Base-by-base conservation (phyloP, 2,113 vertebrate species). In the Rhabdornis inornatus region DNA sequence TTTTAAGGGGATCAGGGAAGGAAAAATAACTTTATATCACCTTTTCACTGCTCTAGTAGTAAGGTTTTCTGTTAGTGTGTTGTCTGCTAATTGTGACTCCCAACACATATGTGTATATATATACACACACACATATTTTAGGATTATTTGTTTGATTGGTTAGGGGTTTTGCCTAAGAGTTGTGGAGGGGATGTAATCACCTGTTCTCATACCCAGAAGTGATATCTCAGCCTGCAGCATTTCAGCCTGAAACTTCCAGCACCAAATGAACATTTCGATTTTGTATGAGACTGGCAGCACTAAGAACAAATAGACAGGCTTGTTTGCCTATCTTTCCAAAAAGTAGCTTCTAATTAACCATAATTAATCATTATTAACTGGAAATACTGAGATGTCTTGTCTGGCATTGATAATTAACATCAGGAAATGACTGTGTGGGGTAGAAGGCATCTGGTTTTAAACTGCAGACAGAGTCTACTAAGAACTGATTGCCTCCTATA, bases 61-160 rank as follows among this genome's bases (percentile, higher is more conserved):
- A 52, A 49, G 10, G 23, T 1, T 21, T 57, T 24, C 25, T 47
- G 6, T 45, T 30, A 6, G 33, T 35, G 27, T 52, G 40, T 25
- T 42, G 83, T 55, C 39, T 63, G 23, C n/a, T 66, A 37, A 45
- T 14, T 37, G 25, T 35, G 30, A 45, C 15, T 33, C 16, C 23
- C 23, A 31, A 24, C 16, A 39, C 6, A 20, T 5, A 49, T 5
- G 14, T 1, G 25, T 1, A 39, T 1, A 44, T 1, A 33, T 1
- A 23, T 0, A 52, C 4, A n/a, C 0, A 35, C 2, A 56, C 10
- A 40, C 0, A 25, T 13, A 15, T 10, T 6, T n/a, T 17, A 24
- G 11, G 5, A 24, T 31, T 23, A 5, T 59, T 63, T 45, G 3
- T 50, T 45, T 60, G 23, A 20, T 33, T 60, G 8, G 16, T 31